Evolutionary conservation across 1,140 invertebrate species (phyloP).

Genomic region (Cherax destructor): DNA sequence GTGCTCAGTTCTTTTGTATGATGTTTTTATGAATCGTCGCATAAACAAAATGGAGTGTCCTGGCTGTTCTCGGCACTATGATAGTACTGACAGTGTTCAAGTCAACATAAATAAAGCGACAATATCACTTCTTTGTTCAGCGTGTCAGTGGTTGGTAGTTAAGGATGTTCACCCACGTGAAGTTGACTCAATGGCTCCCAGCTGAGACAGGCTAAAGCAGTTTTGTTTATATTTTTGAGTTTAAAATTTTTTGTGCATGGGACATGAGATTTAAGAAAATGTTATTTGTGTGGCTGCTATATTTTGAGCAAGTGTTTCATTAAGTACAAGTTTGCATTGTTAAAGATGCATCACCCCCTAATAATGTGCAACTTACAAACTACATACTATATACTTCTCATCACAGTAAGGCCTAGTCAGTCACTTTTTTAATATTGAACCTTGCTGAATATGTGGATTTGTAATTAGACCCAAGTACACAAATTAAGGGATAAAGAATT

Average conservation of each 20-base stretch:
- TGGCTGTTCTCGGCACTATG: constrained; percentile 53
- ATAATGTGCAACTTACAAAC: constrained; percentile 16
- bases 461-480: constrained; percentile 5
- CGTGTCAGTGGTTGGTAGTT: constrained; percentile 56
- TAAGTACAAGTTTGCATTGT: constrained; percentile 3
- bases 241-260: constrained; percentile 1
- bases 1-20: constrained; percentile 58
- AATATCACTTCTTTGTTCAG: constrained; percentile 49
- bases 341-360: neutral
- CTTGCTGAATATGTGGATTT: neutral
- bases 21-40: constrained; percentile 60
- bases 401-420: constrained; percentile 32
- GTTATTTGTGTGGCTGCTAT: neutral
- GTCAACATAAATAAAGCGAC: constrained; percentile 55
- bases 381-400: constrained; percentile 8
- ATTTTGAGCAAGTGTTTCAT: constrained; percentile 23
- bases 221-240: constrained; percentile 36
- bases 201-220: constrained; percentile 54
- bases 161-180: constrained; percentile 53
- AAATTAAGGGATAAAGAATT: constrained; percentile 3
- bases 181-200: constrained; percentile 54
- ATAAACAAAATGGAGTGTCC: constrained; percentile 55
- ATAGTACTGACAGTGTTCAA: constrained; percentile 59
- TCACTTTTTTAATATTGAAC: neutral
- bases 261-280: neutral